Evolutionary conservation across 1,140 invertebrate genomes (phyloP).

Genomic region (Listronotus oregonensis): DNA sequence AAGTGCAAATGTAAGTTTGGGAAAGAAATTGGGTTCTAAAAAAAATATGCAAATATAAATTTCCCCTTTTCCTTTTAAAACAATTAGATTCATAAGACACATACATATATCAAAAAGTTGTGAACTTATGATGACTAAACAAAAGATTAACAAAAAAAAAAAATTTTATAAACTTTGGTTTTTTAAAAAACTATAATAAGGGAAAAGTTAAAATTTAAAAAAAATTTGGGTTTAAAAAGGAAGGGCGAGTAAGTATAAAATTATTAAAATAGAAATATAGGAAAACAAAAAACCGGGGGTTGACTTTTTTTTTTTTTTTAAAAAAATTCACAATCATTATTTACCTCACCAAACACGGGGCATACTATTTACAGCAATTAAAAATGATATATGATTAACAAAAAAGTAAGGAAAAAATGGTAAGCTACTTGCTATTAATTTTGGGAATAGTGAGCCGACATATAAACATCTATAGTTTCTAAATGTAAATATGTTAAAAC

Average conservation of each 20-base stretch:
- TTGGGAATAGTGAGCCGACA: neutral
- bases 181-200: no score
- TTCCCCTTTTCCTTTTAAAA: neutral
- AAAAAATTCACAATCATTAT: no score
- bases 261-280: no score
- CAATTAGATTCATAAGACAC: neutral
- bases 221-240: no score
- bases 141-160: no score
- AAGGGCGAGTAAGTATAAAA: no score
- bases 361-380: neutral
- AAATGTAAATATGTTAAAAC: constrained; percentile 3
- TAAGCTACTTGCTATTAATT: neutral
- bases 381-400: neutral
- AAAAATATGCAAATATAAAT: neutral
- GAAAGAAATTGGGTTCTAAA: neutral
- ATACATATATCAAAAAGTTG: constrained; percentile 7
- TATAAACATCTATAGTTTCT: no score
- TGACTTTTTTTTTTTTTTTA: no score
- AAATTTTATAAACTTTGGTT: no score
- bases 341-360: neutral
- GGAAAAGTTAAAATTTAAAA: no score
- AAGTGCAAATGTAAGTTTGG: constrained; percentile 3
- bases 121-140: neutral
- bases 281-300: no score
- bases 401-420: neutral